These are phyloP conservation scores for Euwallacea similis DNA, from an alignment of 1,140 invertebrate species.

Conservation along the genomic window DNA sequence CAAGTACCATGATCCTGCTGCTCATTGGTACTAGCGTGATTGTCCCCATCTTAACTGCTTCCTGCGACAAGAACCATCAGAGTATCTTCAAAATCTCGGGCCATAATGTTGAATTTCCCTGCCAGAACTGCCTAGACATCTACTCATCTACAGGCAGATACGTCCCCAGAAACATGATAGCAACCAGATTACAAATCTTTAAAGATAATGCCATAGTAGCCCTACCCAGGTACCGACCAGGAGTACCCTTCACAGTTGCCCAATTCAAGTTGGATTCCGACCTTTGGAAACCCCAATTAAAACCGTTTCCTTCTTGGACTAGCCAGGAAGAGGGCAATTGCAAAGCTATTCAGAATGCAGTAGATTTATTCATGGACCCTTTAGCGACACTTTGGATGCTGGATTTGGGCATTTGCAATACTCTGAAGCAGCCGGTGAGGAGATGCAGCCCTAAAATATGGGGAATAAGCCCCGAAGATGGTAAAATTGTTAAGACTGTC, in stretches of 20 bases:
- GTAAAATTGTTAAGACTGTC: conserved; percentile 63
- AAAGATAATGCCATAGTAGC: conserved; percentile 61
- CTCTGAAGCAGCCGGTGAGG: conserved; percentile 62
- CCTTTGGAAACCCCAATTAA: conserved; percentile 54
- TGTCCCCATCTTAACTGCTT: too few relatives aligned
- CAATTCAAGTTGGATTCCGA: conserved; percentile 56
- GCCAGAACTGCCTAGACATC: conserved; percentile 60
- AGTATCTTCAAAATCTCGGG: conserved; percentile 48
- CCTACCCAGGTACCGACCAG: conserved; percentile 59
- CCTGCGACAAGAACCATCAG: too few relatives aligned
- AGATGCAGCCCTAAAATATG: conserved; percentile 69
- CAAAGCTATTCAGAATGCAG: conserved; percentile 53
- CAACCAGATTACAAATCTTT: conserved; percentile 63
- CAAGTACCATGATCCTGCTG: too few relatives aligned
- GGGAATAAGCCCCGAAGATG: conserved; percentile 61
- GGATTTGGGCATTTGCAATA: conserved; percentile 68
- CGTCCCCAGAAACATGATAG: conserved; percentile 61
- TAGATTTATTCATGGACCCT: conserved; percentile 60
- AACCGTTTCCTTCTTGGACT: conserved; percentile 65
- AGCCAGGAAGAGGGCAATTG: conserved; percentile 66
- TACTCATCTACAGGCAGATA: conserved; percentile 61
- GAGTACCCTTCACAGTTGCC: conserved; percentile 65
- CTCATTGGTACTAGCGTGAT: too few relatives aligned
- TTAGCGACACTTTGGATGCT: conserved; percentile 69
- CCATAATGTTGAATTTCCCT: conserved; percentile 60